Conservation (phyloP, 2,797 vertebrate genomes). For the Chaunax sp. region DNA sequence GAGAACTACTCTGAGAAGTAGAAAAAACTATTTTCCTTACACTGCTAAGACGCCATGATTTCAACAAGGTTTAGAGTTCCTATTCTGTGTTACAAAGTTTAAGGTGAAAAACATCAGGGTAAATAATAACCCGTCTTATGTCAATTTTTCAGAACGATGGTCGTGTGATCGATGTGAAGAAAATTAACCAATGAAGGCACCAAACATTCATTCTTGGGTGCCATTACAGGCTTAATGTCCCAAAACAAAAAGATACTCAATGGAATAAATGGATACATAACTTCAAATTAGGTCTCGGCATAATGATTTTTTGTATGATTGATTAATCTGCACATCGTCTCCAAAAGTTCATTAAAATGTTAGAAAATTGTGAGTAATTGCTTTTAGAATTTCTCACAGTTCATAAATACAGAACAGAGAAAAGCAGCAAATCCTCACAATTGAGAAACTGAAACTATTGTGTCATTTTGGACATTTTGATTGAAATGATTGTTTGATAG, state of each 20-base stretch:
- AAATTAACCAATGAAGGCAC: background rate
- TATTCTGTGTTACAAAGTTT: background rate
- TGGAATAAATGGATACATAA: conserved; percentile 19
- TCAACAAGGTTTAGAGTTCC: background rate
- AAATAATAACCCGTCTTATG: background rate
- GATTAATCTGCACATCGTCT: conserved; percentile 4
- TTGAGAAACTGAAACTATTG: background rate
- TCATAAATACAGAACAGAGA: background rate
- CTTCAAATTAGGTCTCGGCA: conserved; percentile 9
- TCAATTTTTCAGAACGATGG: background rate
- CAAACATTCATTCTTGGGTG: conserved; percentile 19
- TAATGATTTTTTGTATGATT: conserved; percentile 28
- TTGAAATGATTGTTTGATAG: too few species aligned
- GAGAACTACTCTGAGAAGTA: too few species aligned
- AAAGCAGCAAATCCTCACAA: background rate
- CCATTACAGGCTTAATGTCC: conserved; percentile 37
- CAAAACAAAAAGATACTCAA: conserved; percentile 37
- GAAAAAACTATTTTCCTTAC: too few species aligned
- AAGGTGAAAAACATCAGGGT: conserved; percentile 3
- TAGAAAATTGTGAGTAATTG: background rate
- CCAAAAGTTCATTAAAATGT: conserved; percentile 1
- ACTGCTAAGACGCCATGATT: too few species aligned
- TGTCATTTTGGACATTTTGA: background rate
- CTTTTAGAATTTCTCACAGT: background rate
- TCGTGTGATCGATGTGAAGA: background rate